Evolutionary conservation across 2,888 invertebrate genomes (phyloP).

Genomic region (Pseudoips prasinana): DNA sequence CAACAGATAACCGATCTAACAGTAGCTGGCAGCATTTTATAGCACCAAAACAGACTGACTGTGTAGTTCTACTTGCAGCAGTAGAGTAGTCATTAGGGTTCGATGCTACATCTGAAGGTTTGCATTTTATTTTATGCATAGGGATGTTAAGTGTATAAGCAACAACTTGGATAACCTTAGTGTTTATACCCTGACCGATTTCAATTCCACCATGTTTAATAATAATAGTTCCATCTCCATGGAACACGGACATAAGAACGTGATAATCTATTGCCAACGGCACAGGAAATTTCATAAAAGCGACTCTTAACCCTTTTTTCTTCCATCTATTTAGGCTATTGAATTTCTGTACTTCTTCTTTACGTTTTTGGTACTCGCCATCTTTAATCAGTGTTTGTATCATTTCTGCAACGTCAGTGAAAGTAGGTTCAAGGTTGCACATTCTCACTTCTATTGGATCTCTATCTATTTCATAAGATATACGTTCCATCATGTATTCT

Average conservation of each 20-base stretch:
- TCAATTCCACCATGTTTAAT: slow-evolving; percentile 85
- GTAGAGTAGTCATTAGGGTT: slow-evolving; percentile 84
- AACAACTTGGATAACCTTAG: slow-evolving; percentile 85
- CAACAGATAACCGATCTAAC: slow-evolving; percentile 60
- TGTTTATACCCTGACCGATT: slow-evolving; percentile 89
- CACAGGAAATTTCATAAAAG: slow-evolving; percentile 83
- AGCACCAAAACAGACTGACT: slow-evolving; percentile 80
- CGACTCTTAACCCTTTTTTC: slow-evolving; percentile 84
- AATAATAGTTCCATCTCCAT: slow-evolving; percentile 83
- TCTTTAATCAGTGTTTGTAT: slow-evolving; percentile 73
- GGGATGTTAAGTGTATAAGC: slow-evolving; percentile 84
- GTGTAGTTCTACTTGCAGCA: slow-evolving; percentile 86
- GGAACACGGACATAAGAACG: slow-evolving; percentile 23
- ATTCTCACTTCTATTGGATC: slow-evolving; percentile 81
- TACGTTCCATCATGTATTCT: slow-evolving; percentile 85
- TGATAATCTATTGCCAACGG: slow-evolving; percentile 19
- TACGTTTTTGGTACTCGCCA: slow-evolving; percentile 60
- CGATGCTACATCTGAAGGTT: slow-evolving; percentile 82
- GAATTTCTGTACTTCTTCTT: slow-evolving; percentile 69
- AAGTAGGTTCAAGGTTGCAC: slow-evolving; percentile 64
- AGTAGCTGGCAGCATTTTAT: slow-evolving; percentile 70
- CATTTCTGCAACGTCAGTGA: slow-evolving; percentile 59
- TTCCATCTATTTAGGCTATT: slow-evolving; percentile 86
- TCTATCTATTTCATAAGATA: slow-evolving; percentile 71
- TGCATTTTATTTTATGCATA: slow-evolving; percentile 84